These are phyloP conservation scores for Sus cebifrons DNA, from an alignment of 2,797 vertebrate species.

Conservation along the genomic window DNA sequence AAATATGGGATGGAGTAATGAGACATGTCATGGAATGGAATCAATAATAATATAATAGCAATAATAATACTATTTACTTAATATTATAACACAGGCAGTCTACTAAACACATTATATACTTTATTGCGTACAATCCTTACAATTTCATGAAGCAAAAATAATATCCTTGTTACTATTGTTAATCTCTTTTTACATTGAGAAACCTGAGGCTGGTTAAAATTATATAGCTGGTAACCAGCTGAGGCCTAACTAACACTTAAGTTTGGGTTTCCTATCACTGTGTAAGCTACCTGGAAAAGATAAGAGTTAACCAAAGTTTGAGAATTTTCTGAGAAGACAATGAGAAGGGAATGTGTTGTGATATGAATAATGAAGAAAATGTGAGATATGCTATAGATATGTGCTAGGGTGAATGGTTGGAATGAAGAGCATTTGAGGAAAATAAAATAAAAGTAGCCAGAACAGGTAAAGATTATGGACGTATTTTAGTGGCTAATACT, in stretches of 20 bases:
- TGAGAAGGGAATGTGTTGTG: not conserved
- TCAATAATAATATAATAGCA: not conserved
- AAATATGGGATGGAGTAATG: not conserved
- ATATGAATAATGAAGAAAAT: not conserved
- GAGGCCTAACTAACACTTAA: not conserved
- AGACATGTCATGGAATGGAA: not conserved
- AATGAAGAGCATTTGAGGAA: not conserved
- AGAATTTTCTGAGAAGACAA: not conserved
- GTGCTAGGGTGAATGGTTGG: not conserved
- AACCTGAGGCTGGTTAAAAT: not conserved
- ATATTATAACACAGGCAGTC: not conserved
- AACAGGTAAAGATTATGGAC: not conserved
- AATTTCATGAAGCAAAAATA: not conserved
- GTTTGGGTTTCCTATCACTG: not conserved
- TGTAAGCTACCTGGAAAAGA: not conserved
- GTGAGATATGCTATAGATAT: not conserved
- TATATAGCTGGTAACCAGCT: not conserved
- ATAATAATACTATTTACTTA: not conserved
- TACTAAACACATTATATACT: not conserved
- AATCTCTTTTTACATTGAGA: not conserved
- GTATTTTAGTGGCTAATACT: not conserved
- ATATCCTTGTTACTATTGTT: not conserved
- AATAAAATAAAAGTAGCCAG: not conserved
- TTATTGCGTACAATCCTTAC: not conserved
- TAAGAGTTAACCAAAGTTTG: not conserved